Evolutionary conservation across 2,888 invertebrate species (phyloP).

Genomic region (Mythimna vitellina): DNA sequence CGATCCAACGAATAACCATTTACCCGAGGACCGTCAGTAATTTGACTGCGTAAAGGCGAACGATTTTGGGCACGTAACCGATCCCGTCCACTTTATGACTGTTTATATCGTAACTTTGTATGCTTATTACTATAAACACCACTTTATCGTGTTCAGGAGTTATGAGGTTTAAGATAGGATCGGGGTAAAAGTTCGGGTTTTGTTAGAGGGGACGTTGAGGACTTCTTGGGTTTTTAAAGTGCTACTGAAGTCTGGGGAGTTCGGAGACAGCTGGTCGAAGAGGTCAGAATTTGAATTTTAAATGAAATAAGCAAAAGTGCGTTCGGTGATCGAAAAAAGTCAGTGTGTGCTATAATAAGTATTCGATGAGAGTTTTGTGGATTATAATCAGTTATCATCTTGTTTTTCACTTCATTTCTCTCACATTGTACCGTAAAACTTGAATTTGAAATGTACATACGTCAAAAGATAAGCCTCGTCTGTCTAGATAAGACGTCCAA

Average conservation of each 20-base stretch:
- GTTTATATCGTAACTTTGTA: slow-evolving; percentile 47
- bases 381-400: too few relatives aligned
- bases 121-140: slow-evolving; percentile 53
- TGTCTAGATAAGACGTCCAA: too few relatives aligned
- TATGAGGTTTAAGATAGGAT: slow-evolving; percentile 25
- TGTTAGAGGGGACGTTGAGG: slow-evolving; percentile 19
- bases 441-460: too few relatives aligned
- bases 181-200: slow-evolving; percentile 26
- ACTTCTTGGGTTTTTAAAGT: background rate
- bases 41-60: slow-evolving; percentile 39
- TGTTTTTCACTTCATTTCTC: too few relatives aligned
- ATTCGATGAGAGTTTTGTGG: too few relatives aligned
- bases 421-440: too few relatives aligned
- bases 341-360: too few relatives aligned
- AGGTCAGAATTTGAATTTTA: background rate
- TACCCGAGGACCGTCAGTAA: slow-evolving; percentile 28
- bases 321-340: background rate
- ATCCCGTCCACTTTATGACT: slow-evolving; percentile 44
- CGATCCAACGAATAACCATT: slow-evolving; percentile 17
- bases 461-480: too few relatives aligned
- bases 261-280: slow-evolving; percentile 1
- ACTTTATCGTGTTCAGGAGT: slow-evolving; percentile 41
- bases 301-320: background rate
- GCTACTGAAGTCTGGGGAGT: slow-evolving; percentile 11
- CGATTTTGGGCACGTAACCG: slow-evolving; percentile 46